Evolutionary conservation across 2,797 vertebrate genomes (phyloP).

Genomic region (Schizopygopsis malacanthus): DNA sequence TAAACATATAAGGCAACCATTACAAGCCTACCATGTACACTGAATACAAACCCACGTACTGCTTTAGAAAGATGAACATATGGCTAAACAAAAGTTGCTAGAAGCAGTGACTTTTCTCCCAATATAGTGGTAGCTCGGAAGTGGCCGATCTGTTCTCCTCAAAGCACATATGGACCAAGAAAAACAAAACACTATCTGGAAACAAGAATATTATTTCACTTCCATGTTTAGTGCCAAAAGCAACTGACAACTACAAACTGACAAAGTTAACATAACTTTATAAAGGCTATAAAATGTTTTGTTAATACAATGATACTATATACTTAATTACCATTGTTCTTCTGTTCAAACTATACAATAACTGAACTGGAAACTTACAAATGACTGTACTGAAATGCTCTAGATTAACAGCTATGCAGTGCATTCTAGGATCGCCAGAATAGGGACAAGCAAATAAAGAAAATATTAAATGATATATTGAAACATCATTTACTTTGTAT

Average conservation of each 20-base stretch:
- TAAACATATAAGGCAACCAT: not conserved
- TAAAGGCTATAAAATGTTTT: not conserved
- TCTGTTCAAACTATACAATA: not conserved
- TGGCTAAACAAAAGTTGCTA: conserved; percentile 8
- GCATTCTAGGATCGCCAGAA: not conserved
- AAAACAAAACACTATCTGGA: not conserved
- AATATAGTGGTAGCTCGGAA: not conserved
- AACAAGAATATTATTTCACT: not conserved
- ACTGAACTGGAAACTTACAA: not conserved
- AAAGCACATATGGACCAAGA: not conserved
- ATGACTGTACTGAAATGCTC: not conserved
- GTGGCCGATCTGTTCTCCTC: conserved; percentile 22
- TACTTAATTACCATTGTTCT: not conserved
- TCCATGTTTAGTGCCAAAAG: not conserved
- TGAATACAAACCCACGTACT: not conserved
- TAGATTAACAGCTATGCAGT: not conserved
- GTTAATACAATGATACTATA: not conserved
- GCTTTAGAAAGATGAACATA: conserved; percentile 16
- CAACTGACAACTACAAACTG: not conserved
- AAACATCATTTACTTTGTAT: not conserved
- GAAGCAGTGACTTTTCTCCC: conserved; percentile 7
- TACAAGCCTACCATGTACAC: not conserved
- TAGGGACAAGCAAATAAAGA: not conserved
- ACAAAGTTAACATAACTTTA: not conserved
- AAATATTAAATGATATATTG: not conserved